Evolutionary conservation across 92 coral and sea anemone genomes (phyloP).

Genomic region (Pocillopora grandis): DNA sequence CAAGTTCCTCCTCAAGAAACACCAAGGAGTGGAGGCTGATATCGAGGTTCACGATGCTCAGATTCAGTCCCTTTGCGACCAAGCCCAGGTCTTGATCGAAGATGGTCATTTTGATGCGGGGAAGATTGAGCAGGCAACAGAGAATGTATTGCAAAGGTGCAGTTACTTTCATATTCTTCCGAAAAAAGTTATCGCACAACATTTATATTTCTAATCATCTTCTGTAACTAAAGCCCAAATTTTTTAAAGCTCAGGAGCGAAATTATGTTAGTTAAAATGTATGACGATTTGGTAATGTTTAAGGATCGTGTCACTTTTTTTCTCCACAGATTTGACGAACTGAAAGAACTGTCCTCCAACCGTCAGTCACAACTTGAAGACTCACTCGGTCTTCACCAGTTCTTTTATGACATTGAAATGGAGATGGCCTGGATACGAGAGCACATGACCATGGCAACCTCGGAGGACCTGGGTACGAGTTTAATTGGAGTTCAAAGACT

Average conservation of each 20-base stretch:
- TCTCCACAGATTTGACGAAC: slow-evolving; percentile 59
- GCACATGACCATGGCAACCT: slow-evolving; percentile 78
- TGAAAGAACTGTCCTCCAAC: slow-evolving; percentile 62
- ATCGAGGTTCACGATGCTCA: slow-evolving; percentile 73
- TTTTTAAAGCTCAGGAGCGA: neutral
- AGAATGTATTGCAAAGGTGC: slow-evolving; percentile 58
- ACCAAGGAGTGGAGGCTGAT: slow-evolving; percentile 78
- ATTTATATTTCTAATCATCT: too few species aligned
- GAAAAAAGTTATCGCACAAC: too few species aligned
- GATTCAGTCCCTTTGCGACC: slow-evolving; percentile 66
- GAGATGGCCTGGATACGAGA: slow-evolving; percentile 96
- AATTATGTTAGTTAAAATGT: too few species aligned
- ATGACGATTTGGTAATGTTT: too few species aligned
- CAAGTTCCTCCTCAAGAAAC: slow-evolving; percentile 90
- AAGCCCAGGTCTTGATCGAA: slow-evolving; percentile 73
- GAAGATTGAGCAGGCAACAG: slow-evolving; percentile 69
- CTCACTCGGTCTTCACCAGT: slow-evolving; percentile 87
- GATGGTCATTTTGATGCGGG: slow-evolving; percentile 78
- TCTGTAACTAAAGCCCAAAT: neutral
- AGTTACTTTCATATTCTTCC: neutral
- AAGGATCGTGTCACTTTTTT: neutral
- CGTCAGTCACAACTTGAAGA: slow-evolving; percentile 89
- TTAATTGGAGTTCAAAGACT: slow-evolving; percentile 86
- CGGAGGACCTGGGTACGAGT: slow-evolving; percentile 91
- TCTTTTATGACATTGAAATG: slow-evolving; percentile 85